phyloP scores from a whole-genome alignment of 2,113 vertebrate genomes.

The Rhodinocichla rosea region DNA sequence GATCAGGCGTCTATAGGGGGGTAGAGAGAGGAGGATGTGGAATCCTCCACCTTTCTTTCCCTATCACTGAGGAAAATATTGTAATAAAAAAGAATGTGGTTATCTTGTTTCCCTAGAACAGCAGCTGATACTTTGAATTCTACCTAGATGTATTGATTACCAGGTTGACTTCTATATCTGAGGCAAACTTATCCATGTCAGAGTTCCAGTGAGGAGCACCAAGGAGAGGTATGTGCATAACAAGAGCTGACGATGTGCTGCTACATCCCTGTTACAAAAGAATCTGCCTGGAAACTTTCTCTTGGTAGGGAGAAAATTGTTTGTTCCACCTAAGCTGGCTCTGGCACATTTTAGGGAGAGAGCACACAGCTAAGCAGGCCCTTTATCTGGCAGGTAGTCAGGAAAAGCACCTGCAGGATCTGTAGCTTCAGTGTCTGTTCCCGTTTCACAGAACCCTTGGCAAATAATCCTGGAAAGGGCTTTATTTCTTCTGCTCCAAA shows the following conservation, averaged over 20 bases:
- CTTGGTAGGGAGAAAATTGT: not conserved
- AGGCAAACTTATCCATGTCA: not conserved
- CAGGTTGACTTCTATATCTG: not conserved
- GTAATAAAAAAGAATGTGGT: not conserved
- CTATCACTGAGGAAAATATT: not conserved
- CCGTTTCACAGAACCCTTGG: not conserved
- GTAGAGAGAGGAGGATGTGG: not conserved
- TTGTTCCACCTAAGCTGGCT: not conserved
- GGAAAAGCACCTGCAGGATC: not conserved
- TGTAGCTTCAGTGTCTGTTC: not conserved
- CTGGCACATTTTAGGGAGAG: rapidly evolving
- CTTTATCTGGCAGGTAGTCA: not conserved
- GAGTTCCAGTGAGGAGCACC: not conserved
- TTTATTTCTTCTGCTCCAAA: not conserved
- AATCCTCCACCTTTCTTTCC: not conserved
- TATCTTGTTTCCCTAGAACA: not conserved
- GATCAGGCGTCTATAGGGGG: not conserved
- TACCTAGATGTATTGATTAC: rapidly evolving
- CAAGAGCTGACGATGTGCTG: too few relatives aligned
- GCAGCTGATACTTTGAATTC: not conserved
- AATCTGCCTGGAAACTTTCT: not conserved
- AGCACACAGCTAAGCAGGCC: not conserved
- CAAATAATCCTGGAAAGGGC: not conserved
- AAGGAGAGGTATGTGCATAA: not conserved
- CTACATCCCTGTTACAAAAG: not conserved